Percentiles rank a stretch among this genome's conserved stretches.
These are phyloP conservation scores for Paramormyrops hopkinsi DNA, from an alignment of 2,797 vertebrate species.

Conservation along the genomic window DNA sequence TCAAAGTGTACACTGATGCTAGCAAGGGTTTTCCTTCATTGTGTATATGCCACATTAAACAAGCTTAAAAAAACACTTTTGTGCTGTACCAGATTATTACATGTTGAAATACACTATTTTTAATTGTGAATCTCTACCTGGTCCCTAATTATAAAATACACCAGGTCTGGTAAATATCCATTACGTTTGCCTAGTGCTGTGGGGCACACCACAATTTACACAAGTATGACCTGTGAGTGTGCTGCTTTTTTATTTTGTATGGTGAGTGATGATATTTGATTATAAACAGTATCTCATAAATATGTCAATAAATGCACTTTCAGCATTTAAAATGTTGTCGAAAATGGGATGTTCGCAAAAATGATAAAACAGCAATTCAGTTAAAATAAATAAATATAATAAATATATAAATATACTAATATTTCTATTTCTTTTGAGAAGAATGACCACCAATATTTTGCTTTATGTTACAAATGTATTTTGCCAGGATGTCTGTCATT, in stretches of 20 bases:
- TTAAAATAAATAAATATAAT: background rate
- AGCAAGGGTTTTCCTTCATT: conserved; percentile 17
- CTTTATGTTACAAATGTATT: background rate
- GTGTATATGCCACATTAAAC: conserved; percentile 39
- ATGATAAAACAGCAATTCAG: background rate
- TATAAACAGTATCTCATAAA: background rate
- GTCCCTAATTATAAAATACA: background rate
- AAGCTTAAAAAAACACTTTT: background rate
- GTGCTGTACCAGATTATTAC: background rate
- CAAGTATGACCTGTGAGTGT: background rate
- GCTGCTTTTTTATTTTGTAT: background rate
- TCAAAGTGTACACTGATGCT: background rate
- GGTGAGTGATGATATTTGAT: background rate
- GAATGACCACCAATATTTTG: background rate
- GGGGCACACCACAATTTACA: background rate
- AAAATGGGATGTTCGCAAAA: background rate
- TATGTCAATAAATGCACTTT: background rate
- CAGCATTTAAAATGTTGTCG: background rate
- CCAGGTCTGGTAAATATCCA: background rate
- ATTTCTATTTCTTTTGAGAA: background rate
- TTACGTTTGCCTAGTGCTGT: background rate
- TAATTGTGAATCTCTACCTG: background rate
- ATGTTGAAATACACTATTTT: background rate
- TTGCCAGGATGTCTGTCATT: background rate
- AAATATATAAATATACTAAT: background rate